These are phyloP conservation scores for Anticlea derivata DNA, from an alignment of 2,888 invertebrate species.

Conservation along the genomic window DNA sequence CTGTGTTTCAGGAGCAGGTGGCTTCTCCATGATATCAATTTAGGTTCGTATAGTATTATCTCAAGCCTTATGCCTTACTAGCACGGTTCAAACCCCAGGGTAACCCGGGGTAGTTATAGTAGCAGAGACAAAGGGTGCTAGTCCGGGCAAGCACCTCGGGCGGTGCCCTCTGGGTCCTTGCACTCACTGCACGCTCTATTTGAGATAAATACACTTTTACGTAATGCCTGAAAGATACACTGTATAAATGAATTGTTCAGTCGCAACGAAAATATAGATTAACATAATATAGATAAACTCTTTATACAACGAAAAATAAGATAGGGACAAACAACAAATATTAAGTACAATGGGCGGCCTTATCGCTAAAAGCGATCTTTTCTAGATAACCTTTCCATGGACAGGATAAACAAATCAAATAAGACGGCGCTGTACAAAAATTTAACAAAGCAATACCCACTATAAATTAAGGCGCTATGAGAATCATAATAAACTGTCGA, in stretches of 20 bases:
- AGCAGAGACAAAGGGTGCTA: constrained; percentile 64
- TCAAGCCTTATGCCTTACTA: constrained; percentile 50
- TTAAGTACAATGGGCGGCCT: no score
- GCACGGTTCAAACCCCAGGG: constrained; percentile 51
- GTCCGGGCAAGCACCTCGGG: constrained; percentile 62
- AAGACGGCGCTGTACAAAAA: no score
- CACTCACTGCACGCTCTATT: constrained; percentile 57
- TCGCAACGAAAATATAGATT: constrained; percentile 16
- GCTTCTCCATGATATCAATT: no score
- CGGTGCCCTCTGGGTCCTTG: constrained; percentile 66
- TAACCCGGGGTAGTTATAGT: constrained; percentile 37
- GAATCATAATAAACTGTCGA: no score
- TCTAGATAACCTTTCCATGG: no score
- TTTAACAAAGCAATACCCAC: no score
- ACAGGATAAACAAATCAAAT: no score
- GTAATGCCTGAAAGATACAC: constrained; percentile 61
- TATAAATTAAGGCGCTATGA: no score
- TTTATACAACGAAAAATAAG: no score
- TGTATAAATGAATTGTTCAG: constrained; percentile 44
- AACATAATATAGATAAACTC: constrained; percentile 12
- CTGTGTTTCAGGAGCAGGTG: no score
- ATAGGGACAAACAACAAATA: no score
- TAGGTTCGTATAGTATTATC: constrained; percentile 3
- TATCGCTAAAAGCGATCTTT: no score
- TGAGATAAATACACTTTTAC: constrained; percentile 65